These are phyloP conservation scores for Cyrtonyx montezumae DNA, from an alignment of 2,113 vertebrate species.

Conservation along the genomic window DNA sequence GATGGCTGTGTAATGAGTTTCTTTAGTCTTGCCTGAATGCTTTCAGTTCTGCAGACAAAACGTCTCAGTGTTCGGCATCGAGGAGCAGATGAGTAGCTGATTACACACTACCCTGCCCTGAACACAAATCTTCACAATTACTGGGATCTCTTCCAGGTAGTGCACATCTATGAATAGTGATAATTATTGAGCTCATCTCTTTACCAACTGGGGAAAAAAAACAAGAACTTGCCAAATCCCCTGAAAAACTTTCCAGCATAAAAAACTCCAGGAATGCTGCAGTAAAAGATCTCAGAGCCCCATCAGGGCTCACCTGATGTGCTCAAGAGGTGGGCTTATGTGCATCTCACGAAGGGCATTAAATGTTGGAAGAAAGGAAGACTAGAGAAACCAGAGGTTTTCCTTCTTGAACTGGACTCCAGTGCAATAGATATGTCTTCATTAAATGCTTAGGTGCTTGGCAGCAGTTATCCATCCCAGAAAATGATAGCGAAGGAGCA, in stretches of 20 bases:
- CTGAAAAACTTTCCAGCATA: background rate
- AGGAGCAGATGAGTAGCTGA: constrained; percentile 48
- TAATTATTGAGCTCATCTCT: background rate
- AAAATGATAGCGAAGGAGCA: background rate
- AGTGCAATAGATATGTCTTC: background rate
- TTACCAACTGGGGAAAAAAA: background rate
- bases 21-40: constrained; percentile 65
- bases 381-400: background rate
- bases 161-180: background rate
- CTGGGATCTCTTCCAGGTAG: constrained; percentile 17
- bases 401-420: background rate
- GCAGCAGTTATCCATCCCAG: background rate
- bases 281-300: background rate
- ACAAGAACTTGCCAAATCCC: background rate
- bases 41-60: background rate
- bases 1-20: constrained; percentile 62
- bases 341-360: background rate
- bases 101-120: constrained; percentile 18
- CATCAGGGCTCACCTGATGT: background rate
- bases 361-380: background rate
- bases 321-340: background rate
- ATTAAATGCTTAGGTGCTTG: background rate
- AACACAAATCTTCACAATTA: constrained; percentile 8
- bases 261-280: accelerated
- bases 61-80: background rate